Evolutionary conservation across 1,140 invertebrate genomes (phyloP), one percentile per base, ranked within the genome.

Genomic region (Eciton burchellii): DNA sequence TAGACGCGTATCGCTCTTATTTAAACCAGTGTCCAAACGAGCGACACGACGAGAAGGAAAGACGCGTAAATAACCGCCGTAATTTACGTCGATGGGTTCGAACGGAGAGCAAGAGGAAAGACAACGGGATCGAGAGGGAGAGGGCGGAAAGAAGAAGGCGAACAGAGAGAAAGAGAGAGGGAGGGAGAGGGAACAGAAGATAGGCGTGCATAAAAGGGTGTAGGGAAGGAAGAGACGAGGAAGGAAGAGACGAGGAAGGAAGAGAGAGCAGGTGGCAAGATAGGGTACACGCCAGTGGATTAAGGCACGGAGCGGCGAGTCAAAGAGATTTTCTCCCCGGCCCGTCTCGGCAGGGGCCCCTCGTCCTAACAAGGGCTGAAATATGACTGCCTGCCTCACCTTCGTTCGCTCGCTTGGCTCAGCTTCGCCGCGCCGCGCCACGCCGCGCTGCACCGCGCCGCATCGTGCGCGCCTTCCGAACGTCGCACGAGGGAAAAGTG

Each of bases 351-450:
- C 86, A 89, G 90, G 91, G 90, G 90, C 90, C 90, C 90, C 87
- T 89, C 88, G 89, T 91, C 91, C 91, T 92, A 92, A 92, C 92
- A 92, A 92, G 92, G 92, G 92, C 92, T 92, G 91, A 92, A 92
- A 92, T 92, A 92, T 92, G 91, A 92, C 92, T 92, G 92, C 90
- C 87, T 85, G 86, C 89, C 85, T 86, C 83, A 89, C 84, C 89
- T 87, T 85, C 74, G 72, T 76, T 83, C 35, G 45, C 63, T 82
- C 45, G 47, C 47, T 24, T 49, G 26, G 47, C 16, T 71, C 41
- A 35, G 62, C 74, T 83, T 66, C 66, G 84, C 72, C 35, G 35
- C 35, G 35, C 54, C 54, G 66, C 6, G 59, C 85, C 71, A 77
- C 47, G 72, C 29, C 45, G 29, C 65, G 83, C 81, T 24, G n/a